Base-by-base conservation (phyloP, 35 echinoderm and acorn worm genomes). In the Nesometra sesokonis region DNA sequence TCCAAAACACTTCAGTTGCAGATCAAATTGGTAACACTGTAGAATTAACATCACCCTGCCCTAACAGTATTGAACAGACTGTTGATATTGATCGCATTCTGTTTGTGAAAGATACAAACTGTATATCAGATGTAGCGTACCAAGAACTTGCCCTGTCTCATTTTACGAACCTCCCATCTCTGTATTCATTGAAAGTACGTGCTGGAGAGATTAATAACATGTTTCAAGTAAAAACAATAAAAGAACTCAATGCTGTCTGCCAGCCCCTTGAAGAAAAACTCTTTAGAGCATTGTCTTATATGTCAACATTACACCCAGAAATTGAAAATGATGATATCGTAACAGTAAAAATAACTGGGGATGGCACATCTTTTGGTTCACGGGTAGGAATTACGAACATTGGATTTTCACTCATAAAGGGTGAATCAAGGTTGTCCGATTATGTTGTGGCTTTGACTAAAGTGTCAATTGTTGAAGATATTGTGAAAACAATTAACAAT, bases 151-250 rank as follows among this genome's bases (percentile, higher is more conserved):
- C 11, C 11, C 7, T 35, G 23, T 82, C 29, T 4, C 11, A 36
- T 5, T 13, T 0, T 23, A 23, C 8, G 11, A 82, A 32, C 29
- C 32, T 35, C 1, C 33, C 29, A 13, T 29, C 81, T 35, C 32
- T 84, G 23, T 84, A 37, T 37, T 37, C 32, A 13, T 21, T 84
- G 38, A 35, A 43, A 39, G 30, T 43, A 30, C 36, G 35, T 11
- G 82, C 82, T 36, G 35, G 0, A 84, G 35, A 84, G 29, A 35
- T 84, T 19, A 84, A 84, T 29, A 84, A 23, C 30, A 30, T 84
- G 0, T 84, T 84, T 84, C 8, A 35, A 30, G 35, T 84, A 32
- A 84, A 23, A 39, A 43, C 38, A 0, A 0, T 84, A 0, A 32
- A 32, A 35, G 82, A 84, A 84, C 5, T 39, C 7, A 29, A 0